Percentiles rank a stretch among this genome's conserved stretches.
phyloP scores from a whole-genome alignment of 1,140 invertebrate species.

The Drosophila pandora region DNA sequence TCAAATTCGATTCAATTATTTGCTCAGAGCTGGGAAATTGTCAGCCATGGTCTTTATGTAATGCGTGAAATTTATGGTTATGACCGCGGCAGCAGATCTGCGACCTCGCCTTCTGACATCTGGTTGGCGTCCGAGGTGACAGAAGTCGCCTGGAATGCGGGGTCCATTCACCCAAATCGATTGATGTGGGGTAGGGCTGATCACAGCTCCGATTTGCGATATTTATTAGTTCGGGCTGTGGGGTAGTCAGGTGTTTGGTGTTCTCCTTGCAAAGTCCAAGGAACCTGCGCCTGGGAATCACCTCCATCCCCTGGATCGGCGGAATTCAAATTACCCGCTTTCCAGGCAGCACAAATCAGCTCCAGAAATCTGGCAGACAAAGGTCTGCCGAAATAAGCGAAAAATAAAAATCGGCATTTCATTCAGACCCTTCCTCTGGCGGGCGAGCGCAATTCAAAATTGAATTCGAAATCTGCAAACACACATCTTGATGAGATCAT shows the following conservation, averaged over 20 bases:
- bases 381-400: conserved; percentile 53
- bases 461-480: conserved; percentile 76
- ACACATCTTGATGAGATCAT: conserved; percentile 82
- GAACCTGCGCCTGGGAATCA: neutral
- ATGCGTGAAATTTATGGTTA: conserved; percentile 80
- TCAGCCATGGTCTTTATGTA: conserved; percentile 60
- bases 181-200: conserved; percentile 47
- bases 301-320: neutral
- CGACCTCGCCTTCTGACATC: conserved; percentile 74
- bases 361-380: conserved; percentile 45
- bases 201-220: conserved; percentile 29
- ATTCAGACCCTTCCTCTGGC: conserved; percentile 17
- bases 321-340: conserved; percentile 40
- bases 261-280: neutral
- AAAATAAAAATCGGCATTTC: conserved; percentile 31
- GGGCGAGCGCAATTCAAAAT: conserved; percentile 68
- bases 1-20: conserved; percentile 78
- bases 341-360: conserved; percentile 23
- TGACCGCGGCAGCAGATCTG: conserved; percentile 36
- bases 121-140: conserved; percentile 53
- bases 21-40: conserved; percentile 54
- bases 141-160: conserved; percentile 60
- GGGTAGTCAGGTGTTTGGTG: conserved; percentile 39
- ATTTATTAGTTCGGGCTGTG: conserved; percentile 30
- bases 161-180: conserved; percentile 47